These are phyloP conservation scores for Ramazzottius varieornatus DNA, from an alignment of 2,888 invertebrate genomes.

Conservation along the genomic window DNA sequence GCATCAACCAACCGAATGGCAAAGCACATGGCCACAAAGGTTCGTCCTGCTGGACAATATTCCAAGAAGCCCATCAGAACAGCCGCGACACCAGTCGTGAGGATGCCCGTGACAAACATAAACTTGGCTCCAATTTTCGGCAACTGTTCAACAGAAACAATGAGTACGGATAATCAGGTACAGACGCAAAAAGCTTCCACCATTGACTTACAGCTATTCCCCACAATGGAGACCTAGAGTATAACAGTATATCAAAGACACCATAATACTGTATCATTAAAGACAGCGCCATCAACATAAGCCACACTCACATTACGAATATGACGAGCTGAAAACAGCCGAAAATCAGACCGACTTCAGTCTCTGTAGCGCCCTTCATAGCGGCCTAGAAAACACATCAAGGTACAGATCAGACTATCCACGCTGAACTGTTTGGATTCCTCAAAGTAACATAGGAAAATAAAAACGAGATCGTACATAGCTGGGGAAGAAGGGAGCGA, in stretches of 20 bases:
- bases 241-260: too few relatives aligned
- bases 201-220: too few relatives aligned
- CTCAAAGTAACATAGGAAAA: not conserved
- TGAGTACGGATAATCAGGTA: too few relatives aligned
- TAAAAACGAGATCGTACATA: constrained; percentile 6
- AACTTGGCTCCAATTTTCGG: constrained; percentile 15
- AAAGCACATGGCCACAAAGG: constrained; percentile 17
- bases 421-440: not conserved
- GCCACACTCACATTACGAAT: too few relatives aligned
- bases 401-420: not conserved
- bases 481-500: constrained; percentile 8
- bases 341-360: constrained; percentile 18
- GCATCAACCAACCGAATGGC: constrained; percentile 16
- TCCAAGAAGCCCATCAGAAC: constrained; percentile 19
- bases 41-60: constrained; percentile 14
- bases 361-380: constrained; percentile 15
- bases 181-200: too few relatives aligned
- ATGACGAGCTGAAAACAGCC: constrained; percentile 18
- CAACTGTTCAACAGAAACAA: too few relatives aligned
- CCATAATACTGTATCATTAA: constrained; percentile 19
- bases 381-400: constrained; percentile 10
- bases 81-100: constrained; percentile 17
- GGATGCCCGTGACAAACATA: constrained; percentile 16
- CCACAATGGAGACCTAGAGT: not conserved
- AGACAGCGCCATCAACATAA: constrained; percentile 17